Percentiles rank a stretch among this genome's conserved stretches.
Evolutionary conservation across 2,888 invertebrate genomes (phyloP).

Genomic region (Cosmorhoe ocellata): DNA sequence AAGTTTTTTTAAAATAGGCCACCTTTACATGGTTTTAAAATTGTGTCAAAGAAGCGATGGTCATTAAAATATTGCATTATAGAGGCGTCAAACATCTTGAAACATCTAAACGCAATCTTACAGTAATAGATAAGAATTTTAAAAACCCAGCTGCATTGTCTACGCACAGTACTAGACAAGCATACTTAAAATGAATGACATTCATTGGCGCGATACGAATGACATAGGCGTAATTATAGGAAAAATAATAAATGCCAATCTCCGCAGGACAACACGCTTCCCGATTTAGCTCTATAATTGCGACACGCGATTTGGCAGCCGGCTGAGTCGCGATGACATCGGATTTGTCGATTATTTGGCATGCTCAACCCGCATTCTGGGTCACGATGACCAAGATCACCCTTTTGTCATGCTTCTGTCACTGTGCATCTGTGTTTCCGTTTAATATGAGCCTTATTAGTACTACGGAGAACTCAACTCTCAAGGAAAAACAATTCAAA

Average conservation of each 20-base stretch:
- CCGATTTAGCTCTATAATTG: constrained; percentile 69
- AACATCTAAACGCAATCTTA: too few relatives aligned
- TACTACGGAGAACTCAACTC: too few relatives aligned
- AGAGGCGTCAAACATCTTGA: too few relatives aligned
- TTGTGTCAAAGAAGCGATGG: too few relatives aligned
- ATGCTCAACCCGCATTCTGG: constrained; percentile 70
- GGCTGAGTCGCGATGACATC: constrained; percentile 63
- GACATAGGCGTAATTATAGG: not conserved
- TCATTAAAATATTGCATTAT: too few relatives aligned
- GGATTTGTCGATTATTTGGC: constrained; percentile 78
- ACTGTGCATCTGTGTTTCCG: not conserved
- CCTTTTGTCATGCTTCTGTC: constrained; percentile 43
- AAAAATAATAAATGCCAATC: constrained; percentile 1
- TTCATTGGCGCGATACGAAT: not conserved
- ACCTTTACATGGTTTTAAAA: too few relatives aligned
- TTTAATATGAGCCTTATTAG: not conserved
- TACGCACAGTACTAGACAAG: too few relatives aligned
- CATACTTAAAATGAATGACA: too few relatives aligned
- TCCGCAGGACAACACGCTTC: constrained; percentile 26
- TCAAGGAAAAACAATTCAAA: too few relatives aligned
- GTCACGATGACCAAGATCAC: constrained; percentile 64
- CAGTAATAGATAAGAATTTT: too few relatives aligned
- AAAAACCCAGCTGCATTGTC: too few relatives aligned
- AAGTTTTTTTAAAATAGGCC: too few relatives aligned
- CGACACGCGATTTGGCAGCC: constrained; percentile 72